phyloP scores from a whole-genome alignment of 2,797 vertebrate species.

The Champsocephalus esox region DNA sequence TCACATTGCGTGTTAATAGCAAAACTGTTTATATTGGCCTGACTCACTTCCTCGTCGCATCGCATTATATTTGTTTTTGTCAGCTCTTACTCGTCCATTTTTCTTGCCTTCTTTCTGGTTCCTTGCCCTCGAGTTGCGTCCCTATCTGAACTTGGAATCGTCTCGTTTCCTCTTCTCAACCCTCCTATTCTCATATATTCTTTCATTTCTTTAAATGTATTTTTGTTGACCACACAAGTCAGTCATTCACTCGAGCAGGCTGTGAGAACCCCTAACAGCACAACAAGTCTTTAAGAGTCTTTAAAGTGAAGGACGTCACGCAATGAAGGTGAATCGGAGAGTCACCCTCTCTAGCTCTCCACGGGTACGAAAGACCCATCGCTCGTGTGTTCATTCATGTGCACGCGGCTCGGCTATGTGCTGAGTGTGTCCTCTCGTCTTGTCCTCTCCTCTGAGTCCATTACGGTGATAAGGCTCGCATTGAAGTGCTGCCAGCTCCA shows the following conservation, averaged over 20 bases:
- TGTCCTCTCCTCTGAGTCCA: slow-evolving; percentile 72
- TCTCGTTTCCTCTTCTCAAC: neutral
- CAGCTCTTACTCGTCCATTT: slow-evolving; percentile 22
- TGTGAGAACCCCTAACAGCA: slow-evolving; percentile 11
- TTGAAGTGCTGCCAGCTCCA: slow-evolving; percentile 83
- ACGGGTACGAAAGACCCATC: neutral
- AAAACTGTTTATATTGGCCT: slow-evolving; percentile 72
- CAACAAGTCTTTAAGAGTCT: neutral
- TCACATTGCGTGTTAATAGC: slow-evolving; percentile 45
- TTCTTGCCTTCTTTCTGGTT: neutral
- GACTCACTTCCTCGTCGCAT: slow-evolving; percentile 50
- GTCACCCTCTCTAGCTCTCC: neutral
- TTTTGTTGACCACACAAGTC: slow-evolving; percentile 3
- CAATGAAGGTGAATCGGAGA: neutral
- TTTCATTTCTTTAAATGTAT: slow-evolving; percentile 1
- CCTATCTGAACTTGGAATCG: slow-evolving; percentile 35
- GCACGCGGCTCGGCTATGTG: slow-evolving; percentile 31
- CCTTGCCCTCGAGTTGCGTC: slow-evolving; percentile 35
- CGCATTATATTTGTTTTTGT: slow-evolving; percentile 33
- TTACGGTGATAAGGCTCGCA: slow-evolving; percentile 84
- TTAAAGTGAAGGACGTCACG: slow-evolving; percentile 4
- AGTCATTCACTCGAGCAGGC: neutral
- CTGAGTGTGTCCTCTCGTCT: slow-evolving; percentile 69
- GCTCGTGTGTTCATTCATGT: neutral
- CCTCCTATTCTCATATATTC: neutral